Evolutionary conservation across 2,113 vertebrate species (phyloP).

Genomic region (Synchiropus splendidus): DNA sequence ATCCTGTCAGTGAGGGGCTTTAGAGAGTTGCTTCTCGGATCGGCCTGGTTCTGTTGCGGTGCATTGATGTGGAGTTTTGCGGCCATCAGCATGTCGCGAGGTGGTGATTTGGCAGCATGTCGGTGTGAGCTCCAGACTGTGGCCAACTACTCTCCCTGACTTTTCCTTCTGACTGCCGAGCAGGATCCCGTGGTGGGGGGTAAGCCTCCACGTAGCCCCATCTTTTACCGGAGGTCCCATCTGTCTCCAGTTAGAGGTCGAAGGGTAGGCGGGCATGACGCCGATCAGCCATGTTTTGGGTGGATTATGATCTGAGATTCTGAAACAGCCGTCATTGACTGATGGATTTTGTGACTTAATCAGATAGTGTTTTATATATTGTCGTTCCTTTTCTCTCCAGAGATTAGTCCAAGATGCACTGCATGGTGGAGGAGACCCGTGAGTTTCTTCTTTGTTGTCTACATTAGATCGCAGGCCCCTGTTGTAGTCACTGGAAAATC

Average conservation of each 20-base stretch:
- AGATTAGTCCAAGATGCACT: slow-evolving; percentile 85
- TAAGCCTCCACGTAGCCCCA: slow-evolving; percentile 94
- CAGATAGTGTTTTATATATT: not conserved
- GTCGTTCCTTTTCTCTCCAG: slow-evolving; percentile 56
- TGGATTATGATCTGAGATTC: too few species aligned
- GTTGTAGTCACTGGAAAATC: too few species aligned
- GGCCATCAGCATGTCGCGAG: slow-evolving; percentile 9
- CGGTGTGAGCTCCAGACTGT: not conserved
- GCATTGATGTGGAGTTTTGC: slow-evolving; percentile 1
- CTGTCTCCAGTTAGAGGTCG: slow-evolving; percentile 78
- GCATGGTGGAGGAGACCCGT: slow-evolving; percentile 90
- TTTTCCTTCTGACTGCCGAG: slow-evolving; percentile 80
- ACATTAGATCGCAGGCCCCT: too few species aligned
- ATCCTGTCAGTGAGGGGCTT: too few species aligned
- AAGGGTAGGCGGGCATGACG: slow-evolving; percentile 79
- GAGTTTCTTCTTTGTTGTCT: slow-evolving; percentile 62
- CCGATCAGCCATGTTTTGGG: slow-evolving; percentile 24
- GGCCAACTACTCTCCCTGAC: slow-evolving; percentile 52
- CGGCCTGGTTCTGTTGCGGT: slow-evolving; percentile 16
- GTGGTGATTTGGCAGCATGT: slow-evolving; percentile 22
- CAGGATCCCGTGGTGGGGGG: slow-evolving; percentile 78
- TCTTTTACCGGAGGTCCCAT: slow-evolving; percentile 79
- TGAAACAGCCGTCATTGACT: too few species aligned
- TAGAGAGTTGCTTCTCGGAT: too few species aligned
- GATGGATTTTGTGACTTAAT: not conserved